phyloP scores from a whole-genome alignment of 2,888 invertebrate genomes.

The Drosophila ochracea region DNA sequence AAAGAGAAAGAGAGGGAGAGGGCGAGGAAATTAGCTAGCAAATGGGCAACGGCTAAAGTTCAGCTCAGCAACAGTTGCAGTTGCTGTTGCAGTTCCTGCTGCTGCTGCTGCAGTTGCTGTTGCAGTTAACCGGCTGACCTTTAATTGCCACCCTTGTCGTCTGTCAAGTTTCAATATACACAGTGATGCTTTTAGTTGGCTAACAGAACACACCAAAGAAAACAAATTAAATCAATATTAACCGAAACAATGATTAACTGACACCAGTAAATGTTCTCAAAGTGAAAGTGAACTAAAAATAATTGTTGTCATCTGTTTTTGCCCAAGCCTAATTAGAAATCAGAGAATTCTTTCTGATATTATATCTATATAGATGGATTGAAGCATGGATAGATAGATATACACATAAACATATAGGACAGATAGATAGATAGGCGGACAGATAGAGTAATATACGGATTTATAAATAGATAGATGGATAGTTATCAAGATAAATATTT shows the following conservation, averaged over 20 bases:
- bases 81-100: conserved; percentile 14
- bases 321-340: not conserved
- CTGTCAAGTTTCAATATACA: conserved; percentile 31
- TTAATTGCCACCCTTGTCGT: conserved; percentile 11
- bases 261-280: not conserved
- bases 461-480: not conserved
- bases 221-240: not conserved
- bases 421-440: not conserved
- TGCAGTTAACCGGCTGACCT: conserved; percentile 39
- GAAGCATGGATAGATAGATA: not conserved
- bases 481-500: not conserved
- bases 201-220: not conserved
- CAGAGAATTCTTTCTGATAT: not conserved
- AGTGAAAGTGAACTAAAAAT: not conserved
- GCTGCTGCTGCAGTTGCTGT: conserved; percentile 12
- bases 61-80: conserved; percentile 3
- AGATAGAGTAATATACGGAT: not conserved
- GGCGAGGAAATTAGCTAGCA: not conserved
- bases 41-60: conserved; percentile 18
- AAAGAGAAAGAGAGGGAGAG: not conserved
- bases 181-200: not conserved
- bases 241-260: not conserved
- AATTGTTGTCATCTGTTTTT: not conserved
- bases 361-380: not conserved
- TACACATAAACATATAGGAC: not conserved